Conservation (phyloP, 2,888 invertebrate genomes). For the Cheiracanthium punctorium region DNA sequence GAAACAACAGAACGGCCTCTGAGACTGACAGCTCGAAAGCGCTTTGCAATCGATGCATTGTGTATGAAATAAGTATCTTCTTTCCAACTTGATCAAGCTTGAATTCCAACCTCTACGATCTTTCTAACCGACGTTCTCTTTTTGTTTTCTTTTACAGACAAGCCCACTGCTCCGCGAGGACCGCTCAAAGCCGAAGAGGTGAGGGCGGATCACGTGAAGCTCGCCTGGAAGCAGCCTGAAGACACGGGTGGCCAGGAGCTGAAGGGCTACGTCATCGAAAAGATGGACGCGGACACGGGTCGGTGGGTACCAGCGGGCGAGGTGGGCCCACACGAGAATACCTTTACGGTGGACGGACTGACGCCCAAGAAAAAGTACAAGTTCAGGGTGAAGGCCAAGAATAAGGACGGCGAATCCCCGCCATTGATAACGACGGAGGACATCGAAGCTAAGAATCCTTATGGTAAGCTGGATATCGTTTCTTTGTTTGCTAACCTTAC, state of each 20-base stretch:
- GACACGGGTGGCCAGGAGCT: slow-evolving; percentile 92
- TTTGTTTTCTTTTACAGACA: slow-evolving; percentile 78
- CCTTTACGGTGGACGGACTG: slow-evolving; percentile 90
- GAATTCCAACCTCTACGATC: too few species aligned
- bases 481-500: too few species aligned
- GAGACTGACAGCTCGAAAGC: too few species aligned
- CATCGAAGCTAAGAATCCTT: slow-evolving; percentile 96
- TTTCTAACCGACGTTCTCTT: too few species aligned
- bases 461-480: too few species aligned
- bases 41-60: too few species aligned
- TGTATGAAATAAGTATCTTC: too few species aligned
- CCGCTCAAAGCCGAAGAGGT: slow-evolving; percentile 86
- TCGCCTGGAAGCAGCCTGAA: slow-evolving; percentile 93
- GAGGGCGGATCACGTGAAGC: slow-evolving; percentile 90
- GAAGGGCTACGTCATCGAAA: slow-evolving; percentile 93
- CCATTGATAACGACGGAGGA: slow-evolving; percentile 92
- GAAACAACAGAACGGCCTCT: too few species aligned
- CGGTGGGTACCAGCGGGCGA: slow-evolving; percentile 97
- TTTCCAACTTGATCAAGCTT: too few species aligned
- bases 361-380: slow-evolving; percentile 98
- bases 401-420: slow-evolving; percentile 97
- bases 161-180: slow-evolving; percentile 72
- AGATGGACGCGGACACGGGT: slow-evolving; percentile 96
- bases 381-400: slow-evolving; percentile 97
- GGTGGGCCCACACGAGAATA: slow-evolving; percentile 85